Conservation (phyloP, 2,888 invertebrate species). For the Trisateles emortualis region DNA sequence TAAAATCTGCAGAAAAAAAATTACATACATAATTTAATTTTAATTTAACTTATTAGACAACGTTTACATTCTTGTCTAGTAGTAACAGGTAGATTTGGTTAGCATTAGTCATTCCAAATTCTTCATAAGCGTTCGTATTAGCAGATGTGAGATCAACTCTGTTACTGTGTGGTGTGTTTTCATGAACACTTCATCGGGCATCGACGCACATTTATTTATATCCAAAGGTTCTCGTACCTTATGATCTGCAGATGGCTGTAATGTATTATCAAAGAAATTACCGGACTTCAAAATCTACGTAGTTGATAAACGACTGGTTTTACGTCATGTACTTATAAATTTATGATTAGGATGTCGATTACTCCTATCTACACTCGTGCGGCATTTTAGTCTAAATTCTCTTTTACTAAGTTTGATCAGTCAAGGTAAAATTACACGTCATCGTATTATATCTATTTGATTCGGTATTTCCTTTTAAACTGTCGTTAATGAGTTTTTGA, state of each 20-base stretch:
- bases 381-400: neutral
- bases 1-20: neutral
- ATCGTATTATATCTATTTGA: slow-evolving; percentile 18
- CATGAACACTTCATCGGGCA: slow-evolving; percentile 3
- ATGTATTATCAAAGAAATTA: neutral
- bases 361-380: slow-evolving; percentile 13
- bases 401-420: neutral
- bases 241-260: neutral
- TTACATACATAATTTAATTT: neutral
- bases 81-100: neutral
- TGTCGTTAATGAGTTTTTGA: slow-evolving; percentile 2
- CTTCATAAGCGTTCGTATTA: neutral
- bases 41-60: too few relatives aligned
- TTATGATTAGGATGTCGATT: slow-evolving; percentile 20
- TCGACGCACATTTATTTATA: neutral
- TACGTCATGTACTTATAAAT: slow-evolving; percentile 16
- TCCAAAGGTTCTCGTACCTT: neutral
- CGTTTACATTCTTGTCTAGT: neutral
- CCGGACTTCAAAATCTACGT: neutral
- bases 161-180: neutral
- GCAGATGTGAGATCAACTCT: neutral
- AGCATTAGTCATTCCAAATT: neutral
- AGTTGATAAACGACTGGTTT: slow-evolving; percentile 15
- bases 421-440: slow-evolving; percentile 16
- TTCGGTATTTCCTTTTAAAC: slow-evolving; percentile 24